Evolutionary conservation across 2,113 vertebrate species (phyloP).

Genomic region (Prietella phreatophila): DNA sequence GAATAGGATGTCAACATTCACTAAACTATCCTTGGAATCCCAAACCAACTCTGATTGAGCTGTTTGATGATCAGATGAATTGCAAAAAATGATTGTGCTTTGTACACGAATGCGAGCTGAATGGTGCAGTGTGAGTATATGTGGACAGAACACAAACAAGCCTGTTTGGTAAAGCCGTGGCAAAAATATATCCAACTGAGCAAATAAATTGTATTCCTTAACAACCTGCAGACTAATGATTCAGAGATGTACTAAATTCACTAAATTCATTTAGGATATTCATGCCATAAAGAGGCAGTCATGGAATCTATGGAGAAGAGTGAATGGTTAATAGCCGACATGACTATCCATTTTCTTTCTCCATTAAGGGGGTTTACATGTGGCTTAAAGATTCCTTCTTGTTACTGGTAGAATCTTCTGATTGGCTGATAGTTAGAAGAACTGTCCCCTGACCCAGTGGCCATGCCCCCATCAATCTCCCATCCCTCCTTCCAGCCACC

Average conservation of each 20-base stretch:
- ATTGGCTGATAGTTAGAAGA: slow-evolving; percentile 45
- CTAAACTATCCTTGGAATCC: neutral
- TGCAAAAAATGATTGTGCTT: neutral
- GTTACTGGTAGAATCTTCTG: slow-evolving; percentile 34
- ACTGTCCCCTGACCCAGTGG: neutral
- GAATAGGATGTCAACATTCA: neutral
- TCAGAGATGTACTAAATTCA: neutral
- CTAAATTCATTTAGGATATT: neutral
- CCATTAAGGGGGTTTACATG: neutral
- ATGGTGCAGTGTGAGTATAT: neutral
- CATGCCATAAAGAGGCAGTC: neutral
- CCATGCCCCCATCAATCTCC: neutral
- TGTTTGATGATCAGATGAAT: neutral
- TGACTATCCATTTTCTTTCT: neutral
- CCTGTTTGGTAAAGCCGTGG: neutral
- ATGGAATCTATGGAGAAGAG: neutral
- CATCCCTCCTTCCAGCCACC: neutral
- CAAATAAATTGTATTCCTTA: neutral
- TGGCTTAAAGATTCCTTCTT: neutral
- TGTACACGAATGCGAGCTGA: neutral
- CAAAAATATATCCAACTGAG: neutral
- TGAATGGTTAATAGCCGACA: neutral
- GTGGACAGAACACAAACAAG: neutral
- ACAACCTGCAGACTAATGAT: neutral
- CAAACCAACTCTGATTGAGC: neutral